Evolutionary conservation across 1,140 invertebrate species (phyloP), one percentile per base, ranked within the genome.

Genomic region (Solen grandis): DNA sequence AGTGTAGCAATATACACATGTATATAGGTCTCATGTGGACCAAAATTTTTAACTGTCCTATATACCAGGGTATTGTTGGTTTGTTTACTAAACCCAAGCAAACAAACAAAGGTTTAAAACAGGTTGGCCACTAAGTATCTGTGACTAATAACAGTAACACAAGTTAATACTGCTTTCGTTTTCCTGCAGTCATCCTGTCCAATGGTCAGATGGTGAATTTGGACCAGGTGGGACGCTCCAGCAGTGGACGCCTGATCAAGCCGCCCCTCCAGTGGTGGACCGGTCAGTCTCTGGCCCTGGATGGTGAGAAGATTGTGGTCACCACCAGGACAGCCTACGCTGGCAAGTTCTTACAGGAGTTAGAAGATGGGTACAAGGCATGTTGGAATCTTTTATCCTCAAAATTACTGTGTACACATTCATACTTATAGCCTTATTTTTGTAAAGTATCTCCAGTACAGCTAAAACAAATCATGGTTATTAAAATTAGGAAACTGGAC

Each of bases 191-290:
- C 10, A 27, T 78, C 19, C 59, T 62, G 19, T 54, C 75, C 0
- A 29, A 27, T 13, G 75, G 75, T n/a, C 27, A 68, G 50, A 31
- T 46, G n/a, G 52, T 69, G 19, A 62, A 78, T 29, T 19, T 69
- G 13, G 75, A 78, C 8, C 59, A 10, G 31, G 29, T 78, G 41
- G 75, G 75, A 1, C 63, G 75, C 5, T 78, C 75, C 19, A 36
- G 75, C 25, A 78, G 75, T 78, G 75, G 75, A 2, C 46, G 75
- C 1, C 46, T 78, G 31, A 60, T 78, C 35, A 78, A 78, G 36
- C 75, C 75, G 25, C 50, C 52, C 8, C 25, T 78, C 8, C 75
- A 78, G 54, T 78, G 75, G 75, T 78, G 75, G 75, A 66, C 75
- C 35, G 75, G 75, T 19, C 75, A 78, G 36, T 41, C 29, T 13